Percentiles rank a stretch among this genome's conserved stretches.
Conservation (phyloP, 2,113 vertebrate genomes). For the Prionailurus viverrinus region DNA sequence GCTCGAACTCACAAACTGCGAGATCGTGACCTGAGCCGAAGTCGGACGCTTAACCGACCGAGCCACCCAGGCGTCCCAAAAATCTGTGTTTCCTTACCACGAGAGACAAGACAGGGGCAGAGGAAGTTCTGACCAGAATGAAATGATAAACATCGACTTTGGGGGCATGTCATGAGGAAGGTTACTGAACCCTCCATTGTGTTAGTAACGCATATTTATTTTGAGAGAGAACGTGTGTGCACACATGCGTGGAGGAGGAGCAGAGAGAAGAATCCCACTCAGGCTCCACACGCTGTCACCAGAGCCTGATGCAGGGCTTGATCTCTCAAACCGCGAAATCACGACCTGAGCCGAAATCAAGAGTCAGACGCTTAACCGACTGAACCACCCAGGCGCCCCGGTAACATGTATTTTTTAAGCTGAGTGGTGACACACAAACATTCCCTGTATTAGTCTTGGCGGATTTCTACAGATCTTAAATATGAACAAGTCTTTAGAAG, state of each 20-base stretch:
- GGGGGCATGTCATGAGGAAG: neutral
- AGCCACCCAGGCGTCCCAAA: neutral
- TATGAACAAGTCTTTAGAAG: constrained; percentile 33
- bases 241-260: too few species aligned
- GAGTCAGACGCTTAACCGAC: too few species aligned
- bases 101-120: neutral
- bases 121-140: neutral
- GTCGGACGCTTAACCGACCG: too few species aligned
- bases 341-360: too few species aligned
- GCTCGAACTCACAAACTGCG: too few species aligned
- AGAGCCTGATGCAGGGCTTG: too few species aligned
- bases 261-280: too few species aligned
- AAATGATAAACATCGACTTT: neutral
- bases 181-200: neutral
- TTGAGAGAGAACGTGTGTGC: too few species aligned
- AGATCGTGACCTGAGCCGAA: too few species aligned
- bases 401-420: neutral
- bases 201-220: neutral
- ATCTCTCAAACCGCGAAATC: too few species aligned
- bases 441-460: neutral
- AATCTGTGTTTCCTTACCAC: neutral
- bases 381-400: too few species aligned
- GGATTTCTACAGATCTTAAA: neutral
- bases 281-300: too few species aligned
- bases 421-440: neutral